Base-by-base conservation (phyloP, 2,888 invertebrate species). In the Phrixothrix hirtus region DNA sequence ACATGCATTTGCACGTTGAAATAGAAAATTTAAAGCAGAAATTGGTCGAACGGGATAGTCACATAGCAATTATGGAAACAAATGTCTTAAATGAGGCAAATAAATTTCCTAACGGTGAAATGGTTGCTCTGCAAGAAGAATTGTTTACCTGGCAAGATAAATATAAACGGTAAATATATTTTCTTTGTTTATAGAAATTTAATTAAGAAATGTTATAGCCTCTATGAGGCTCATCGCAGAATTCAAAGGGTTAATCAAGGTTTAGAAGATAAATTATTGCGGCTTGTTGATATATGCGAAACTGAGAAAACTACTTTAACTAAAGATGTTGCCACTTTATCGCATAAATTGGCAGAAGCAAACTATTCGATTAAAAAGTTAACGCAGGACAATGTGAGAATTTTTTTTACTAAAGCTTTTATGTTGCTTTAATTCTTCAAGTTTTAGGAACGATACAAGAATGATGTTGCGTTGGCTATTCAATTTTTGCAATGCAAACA, bases 401-500 rank as follows among this genome's bases (percentile, higher is more conserved):
- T 2, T 39, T 32, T 53, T 51, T 43, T 55, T 32, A 46, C 38
- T 47, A 27, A 26, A 42, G 6, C 30, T 39, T 29, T 46, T 63
- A n/a, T n/a, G n/a, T n/a, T n/a, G n/a, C 21, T 7, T 21, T 21
- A 5, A 5, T 21, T 21, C 21, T 21, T 21, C 7, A 5, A 21
- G 7, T 7, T 85, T 31, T 80, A 95, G 95, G 95, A 95, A 72
- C 85, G 92, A 67, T 95, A 94, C 77, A 89, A 93, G 74, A 91
- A 89, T 70, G 96, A 96, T 74, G 94, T 95, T 73, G 92, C 89
- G 75, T 78, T 94, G 70, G 95, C 95, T 55, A 94, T 95, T 63
- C 94, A 95, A 76, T 80, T 96, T 66, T 79, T 96, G 43, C 95
- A 96, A 73, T 95, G 95, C 75, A 95, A 95, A 72, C 95, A 95